Evolutionary conservation across 2,113 vertebrate genomes (phyloP).

Genomic region (Podilymbus podiceps): DNA sequence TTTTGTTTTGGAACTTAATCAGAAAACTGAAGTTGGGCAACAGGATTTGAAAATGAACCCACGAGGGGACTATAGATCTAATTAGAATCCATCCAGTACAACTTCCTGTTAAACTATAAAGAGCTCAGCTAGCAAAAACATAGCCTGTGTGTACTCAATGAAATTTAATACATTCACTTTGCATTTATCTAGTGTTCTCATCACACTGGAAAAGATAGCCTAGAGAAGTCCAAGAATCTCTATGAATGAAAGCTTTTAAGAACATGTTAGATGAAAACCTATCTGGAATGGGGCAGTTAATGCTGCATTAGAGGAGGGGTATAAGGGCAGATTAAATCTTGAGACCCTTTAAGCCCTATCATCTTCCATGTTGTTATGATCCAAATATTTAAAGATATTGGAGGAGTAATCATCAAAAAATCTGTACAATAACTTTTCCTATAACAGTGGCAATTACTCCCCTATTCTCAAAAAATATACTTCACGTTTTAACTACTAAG

Average conservation of each 20-base stretch:
- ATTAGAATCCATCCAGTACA: not conserved
- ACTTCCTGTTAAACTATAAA: not conserved
- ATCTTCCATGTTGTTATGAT: not conserved
- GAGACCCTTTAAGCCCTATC: not conserved
- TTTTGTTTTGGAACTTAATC: not conserved
- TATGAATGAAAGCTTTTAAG: not conserved
- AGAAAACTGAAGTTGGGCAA: not conserved
- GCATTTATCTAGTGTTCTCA: not conserved
- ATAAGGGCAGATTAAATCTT: not conserved
- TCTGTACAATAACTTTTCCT: accelerated
- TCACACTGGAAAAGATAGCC: not conserved
- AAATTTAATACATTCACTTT: not conserved
- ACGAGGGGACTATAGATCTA: not conserved
- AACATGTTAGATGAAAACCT: not conserved
- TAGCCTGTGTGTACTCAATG: not conserved
- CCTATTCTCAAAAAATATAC: not conserved
- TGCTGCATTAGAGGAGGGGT: not conserved
- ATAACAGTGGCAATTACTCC: not conserved
- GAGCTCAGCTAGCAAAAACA: not conserved
- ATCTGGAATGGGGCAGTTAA: not conserved
- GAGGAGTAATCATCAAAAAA: not conserved
- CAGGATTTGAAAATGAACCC: not conserved
- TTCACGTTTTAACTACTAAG: not conserved
- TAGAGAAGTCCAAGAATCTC: not conserved
- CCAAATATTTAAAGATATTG: not conserved